Evolutionary conservation across 2,113 vertebrate species (phyloP).

Genomic region (Alectura lathami): DNA sequence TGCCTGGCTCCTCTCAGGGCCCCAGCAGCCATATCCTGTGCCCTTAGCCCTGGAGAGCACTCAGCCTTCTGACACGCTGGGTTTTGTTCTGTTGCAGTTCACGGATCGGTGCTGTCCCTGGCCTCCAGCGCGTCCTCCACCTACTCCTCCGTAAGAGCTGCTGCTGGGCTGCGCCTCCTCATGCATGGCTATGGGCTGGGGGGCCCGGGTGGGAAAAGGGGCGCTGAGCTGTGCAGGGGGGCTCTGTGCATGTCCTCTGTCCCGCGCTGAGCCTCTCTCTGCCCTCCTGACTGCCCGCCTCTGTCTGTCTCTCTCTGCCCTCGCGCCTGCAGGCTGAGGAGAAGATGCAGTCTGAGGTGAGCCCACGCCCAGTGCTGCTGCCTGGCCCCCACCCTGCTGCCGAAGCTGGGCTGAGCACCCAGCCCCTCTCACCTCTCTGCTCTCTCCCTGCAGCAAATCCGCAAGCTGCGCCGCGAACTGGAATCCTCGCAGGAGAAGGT

Average conservation of each 20-base stretch:
- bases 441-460: constrained; percentile 86
- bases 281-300: no score
- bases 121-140: constrained; percentile 93
- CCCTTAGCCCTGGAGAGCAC: background rate
- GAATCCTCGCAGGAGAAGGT: constrained; percentile 97
- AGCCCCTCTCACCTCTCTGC: background rate
- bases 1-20: background rate
- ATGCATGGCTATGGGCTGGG: background rate
- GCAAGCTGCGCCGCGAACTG: constrained; percentile 91
- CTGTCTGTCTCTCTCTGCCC: constrained; percentile 27
- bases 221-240: background rate
- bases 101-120: constrained; percentile 93
- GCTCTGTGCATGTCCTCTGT: constrained; percentile 50
- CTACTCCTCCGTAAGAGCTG: constrained; percentile 92
- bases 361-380: background rate
- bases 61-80: background rate
- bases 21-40: background rate
- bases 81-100: constrained; percentile 83
- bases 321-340: constrained; percentile 90
- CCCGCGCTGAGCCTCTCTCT: constrained; percentile 4
- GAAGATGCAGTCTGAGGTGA: constrained; percentile 96
- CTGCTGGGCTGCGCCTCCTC: background rate
- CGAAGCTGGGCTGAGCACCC: accelerated
- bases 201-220: background rate
- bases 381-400: background rate